These are phyloP conservation scores for Chaitophorus viminalis DNA, from an alignment of 2,888 invertebrate species.

Conservation along the genomic window DNA sequence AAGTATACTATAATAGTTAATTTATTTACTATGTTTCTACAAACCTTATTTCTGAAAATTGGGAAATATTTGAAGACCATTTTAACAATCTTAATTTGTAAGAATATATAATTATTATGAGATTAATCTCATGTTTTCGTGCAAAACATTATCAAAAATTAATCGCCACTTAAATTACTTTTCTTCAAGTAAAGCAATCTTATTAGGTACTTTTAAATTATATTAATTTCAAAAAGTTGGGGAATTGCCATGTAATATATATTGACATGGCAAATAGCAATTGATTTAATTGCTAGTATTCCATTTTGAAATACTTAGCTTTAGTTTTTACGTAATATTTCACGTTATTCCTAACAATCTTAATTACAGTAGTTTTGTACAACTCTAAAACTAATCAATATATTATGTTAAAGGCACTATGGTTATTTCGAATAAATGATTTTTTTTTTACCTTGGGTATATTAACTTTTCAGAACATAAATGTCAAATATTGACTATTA, in stretches of 20 bases:
- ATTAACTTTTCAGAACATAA: neutral
- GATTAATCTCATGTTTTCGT: too few species aligned
- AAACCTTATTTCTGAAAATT: too few species aligned
- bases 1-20: too few species aligned
- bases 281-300: neutral
- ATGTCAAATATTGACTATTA: neutral
- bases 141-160: too few species aligned
- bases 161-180: too few species aligned
- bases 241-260: too few species aligned
- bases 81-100: too few species aligned
- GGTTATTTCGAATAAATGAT: neutral
- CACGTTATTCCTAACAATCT: neutral
- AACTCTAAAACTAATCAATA: neutral
- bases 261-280: neutral
- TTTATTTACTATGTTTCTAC: too few species aligned
- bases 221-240: neutral
- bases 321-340: neutral
- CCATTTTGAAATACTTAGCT: too few species aligned
- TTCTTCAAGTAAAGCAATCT: neutral
- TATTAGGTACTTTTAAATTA: neutral
- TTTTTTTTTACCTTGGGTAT: neutral
- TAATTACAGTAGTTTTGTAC: neutral
- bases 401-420: neutral
- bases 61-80: too few species aligned
- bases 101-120: too few species aligned